A percentile compares a stretch with the other conserved stretches of the same genome.
Conservation (phyloP, 2,797 vertebrate genomes). For the Xiphophorus birchmanni region DNA sequence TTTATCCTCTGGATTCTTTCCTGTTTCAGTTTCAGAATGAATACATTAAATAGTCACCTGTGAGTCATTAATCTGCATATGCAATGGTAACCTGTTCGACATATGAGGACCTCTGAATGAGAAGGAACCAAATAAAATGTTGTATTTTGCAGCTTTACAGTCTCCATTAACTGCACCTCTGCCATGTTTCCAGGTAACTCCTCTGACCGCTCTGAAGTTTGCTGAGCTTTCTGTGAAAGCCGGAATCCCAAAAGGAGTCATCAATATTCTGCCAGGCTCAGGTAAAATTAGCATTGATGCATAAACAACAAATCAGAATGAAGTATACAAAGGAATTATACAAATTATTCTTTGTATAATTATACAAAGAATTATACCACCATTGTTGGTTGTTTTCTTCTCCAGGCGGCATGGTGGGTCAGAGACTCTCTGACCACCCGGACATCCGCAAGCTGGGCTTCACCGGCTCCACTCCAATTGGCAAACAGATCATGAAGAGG, state of each 20-base stretch:
- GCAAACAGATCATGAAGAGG: constrained; percentile 99
- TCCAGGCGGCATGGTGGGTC: constrained; percentile 91
- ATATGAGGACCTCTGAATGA: too few species aligned
- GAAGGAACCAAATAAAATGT: too few species aligned
- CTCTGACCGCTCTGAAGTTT: constrained; percentile 94
- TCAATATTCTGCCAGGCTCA: constrained; percentile 96
- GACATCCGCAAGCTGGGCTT: constrained; percentile 96
- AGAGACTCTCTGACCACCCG: constrained; percentile 91
- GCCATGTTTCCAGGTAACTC: constrained; percentile 86
- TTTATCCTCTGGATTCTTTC: background rate
- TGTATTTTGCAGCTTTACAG: too few species aligned
- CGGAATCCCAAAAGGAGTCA: constrained; percentile 93
- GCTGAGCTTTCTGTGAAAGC: constrained; percentile 92
- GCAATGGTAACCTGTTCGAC: too few species aligned
- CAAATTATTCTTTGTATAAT: too few species aligned
- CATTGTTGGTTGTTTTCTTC: background rate
- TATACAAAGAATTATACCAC: too few species aligned
- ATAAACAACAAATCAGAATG: background rate
- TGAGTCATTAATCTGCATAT: background rate
- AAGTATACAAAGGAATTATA: background rate
- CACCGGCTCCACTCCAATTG: constrained; percentile 93
- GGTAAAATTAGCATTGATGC: constrained; percentile 75
- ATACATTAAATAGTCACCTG: background rate
- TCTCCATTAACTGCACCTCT: too few species aligned
- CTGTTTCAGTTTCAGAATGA: background rate